Base-by-base conservation (phyloP, 2,113 vertebrate genomes). In the Drymodes brunneopygia region DNA sequence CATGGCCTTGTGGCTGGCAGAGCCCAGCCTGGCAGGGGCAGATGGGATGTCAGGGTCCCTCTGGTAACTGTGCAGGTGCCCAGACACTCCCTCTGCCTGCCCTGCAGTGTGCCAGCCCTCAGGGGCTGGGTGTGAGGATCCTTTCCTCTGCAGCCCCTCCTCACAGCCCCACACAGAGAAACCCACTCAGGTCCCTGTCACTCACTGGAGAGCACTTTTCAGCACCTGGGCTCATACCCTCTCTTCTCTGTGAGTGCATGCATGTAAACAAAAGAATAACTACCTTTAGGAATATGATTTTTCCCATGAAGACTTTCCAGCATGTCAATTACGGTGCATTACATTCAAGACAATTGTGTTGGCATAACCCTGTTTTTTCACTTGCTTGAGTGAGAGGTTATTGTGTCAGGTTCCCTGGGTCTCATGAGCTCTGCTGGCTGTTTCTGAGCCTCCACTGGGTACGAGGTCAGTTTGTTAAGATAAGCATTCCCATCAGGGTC, bases 261-360 rank as follows among this genome's bases (percentile, higher is more conserved):
- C 62, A 82, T 70, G 86, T 65, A 87, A 88, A 91, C 70, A 92
- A 88, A 97, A 93, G 18, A 95, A 89, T 95, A 96, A 94, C 77
- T 94, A 53, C 94, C 77, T 70, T 96, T 96, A 92, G 97, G 81
- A 96, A 80, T 44, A 89, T 17, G 24, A 95, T 97, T 70, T 89
- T 78, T 95, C 73, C 95, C 78, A 71, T 88, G 85, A 88, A 95
- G 86, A 48, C 82, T 92, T 81, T 95, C 77, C 95, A 89, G 73
- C 85, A 74, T 79, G 90, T 90, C 86, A 95, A 95, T 95, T 97
- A 94, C 83, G 89, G 83, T 82, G 88, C 94, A 85, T 95, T 97
- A 96, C 95, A 93, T 95, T 96, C 95, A 87, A 86, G 90, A 84
- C 78, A 95, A 84, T 62, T 94, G 93, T 95, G 72, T 88, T 98